phyloP scores from a whole-genome alignment of 2,888 invertebrate species.

The Pteria penguin region DNA sequence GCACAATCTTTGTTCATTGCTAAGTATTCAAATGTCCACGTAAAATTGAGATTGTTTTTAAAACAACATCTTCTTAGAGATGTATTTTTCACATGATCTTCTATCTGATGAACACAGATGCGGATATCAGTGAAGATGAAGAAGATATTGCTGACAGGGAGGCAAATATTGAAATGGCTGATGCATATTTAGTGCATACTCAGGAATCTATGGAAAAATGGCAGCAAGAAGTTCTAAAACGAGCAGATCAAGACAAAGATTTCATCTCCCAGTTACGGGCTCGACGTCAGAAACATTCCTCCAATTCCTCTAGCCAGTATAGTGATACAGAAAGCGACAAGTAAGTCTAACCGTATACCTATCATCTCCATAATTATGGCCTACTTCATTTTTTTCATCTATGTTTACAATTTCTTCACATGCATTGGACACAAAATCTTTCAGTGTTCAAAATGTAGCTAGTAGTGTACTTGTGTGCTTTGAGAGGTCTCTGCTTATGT shows the following conservation, averaged over 20 bases:
- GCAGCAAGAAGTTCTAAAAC: slow-evolving; percentile 75
- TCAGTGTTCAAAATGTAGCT: too few relatives aligned
- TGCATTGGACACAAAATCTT: too few relatives aligned
- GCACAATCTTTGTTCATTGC: too few relatives aligned
- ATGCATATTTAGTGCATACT: slow-evolving; percentile 58
- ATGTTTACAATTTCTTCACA: too few relatives aligned
- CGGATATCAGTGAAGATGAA: slow-evolving; percentile 72
- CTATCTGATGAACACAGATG: too few relatives aligned
- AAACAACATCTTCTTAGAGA: too few relatives aligned
- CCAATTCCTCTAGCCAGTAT: slow-evolving; percentile 61
- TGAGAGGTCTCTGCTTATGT: too few relatives aligned
- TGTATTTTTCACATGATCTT: too few relatives aligned
- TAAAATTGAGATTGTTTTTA: too few relatives aligned
- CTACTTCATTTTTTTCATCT: too few relatives aligned
- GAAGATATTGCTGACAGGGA: slow-evolving; percentile 58
- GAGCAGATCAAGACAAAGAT: slow-evolving; percentile 74
- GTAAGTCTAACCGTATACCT: slow-evolving; percentile 5
- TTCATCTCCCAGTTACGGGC: slow-evolving; percentile 74
- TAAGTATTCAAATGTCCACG: too few relatives aligned
- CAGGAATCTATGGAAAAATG: slow-evolving; percentile 74
- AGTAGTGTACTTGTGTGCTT: too few relatives aligned
- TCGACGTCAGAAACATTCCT: slow-evolving; percentile 60
- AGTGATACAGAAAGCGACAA: slow-evolving; percentile 67
- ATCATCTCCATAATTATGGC: not conserved
- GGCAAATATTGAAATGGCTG: slow-evolving; percentile 61